Conservation (phyloP, 2,113 vertebrate genomes). For the Sakesphorus luctuosus region DNA sequence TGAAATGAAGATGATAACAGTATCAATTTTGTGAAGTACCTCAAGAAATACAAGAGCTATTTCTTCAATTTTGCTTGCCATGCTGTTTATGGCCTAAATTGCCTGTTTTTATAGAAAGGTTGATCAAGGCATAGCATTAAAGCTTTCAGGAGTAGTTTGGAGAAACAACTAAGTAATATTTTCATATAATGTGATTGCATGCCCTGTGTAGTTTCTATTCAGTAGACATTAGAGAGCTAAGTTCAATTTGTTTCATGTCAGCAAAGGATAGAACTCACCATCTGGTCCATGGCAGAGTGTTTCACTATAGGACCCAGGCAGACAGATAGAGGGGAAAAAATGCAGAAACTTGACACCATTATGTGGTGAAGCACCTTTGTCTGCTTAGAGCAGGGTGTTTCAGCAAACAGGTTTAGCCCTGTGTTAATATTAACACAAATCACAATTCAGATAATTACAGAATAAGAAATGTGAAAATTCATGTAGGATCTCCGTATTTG, state of each 20-base stretch:
- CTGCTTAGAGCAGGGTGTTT: not conserved
- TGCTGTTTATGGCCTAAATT: not conserved
- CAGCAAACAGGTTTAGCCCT: not conserved
- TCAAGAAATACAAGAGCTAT: not conserved
- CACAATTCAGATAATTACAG: not conserved
- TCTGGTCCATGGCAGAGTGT: rapidly evolving
- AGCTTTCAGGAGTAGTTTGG: not conserved
- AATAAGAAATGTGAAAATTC: not conserved
- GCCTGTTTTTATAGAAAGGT: not conserved
- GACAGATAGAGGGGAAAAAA: not conserved
- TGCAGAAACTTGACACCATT: not conserved
- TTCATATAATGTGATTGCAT: not conserved
- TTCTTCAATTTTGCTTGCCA: not conserved
- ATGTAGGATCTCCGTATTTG: not conserved
- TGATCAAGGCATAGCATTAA: not conserved
- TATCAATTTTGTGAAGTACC: not conserved
- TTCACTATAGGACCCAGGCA: not conserved
- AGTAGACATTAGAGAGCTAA: not conserved
- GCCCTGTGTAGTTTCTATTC: not conserved
- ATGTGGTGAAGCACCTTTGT: not conserved
- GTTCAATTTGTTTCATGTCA: not conserved
- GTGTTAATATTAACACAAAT: not conserved
- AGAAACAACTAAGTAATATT: not conserved
- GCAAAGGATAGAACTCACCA: rapidly evolving
- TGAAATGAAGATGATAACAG: not conserved